Base-by-base conservation (phyloP, 2,797 vertebrate species). In the Chromobotia macracanthus region DNA sequence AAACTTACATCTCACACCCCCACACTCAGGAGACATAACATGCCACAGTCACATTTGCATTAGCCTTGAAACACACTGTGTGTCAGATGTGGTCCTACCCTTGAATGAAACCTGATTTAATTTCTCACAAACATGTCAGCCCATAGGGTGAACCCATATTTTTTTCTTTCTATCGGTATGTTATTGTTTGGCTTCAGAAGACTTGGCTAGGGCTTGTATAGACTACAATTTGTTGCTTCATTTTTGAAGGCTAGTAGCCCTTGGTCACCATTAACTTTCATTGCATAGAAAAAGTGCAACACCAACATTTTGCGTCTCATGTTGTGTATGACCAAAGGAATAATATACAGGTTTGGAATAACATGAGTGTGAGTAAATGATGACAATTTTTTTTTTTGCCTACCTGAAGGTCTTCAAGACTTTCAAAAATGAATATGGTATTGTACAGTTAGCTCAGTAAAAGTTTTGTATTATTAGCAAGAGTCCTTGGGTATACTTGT, bases 401-500 rank as follows among this genome's bases (percentile, higher is more conserved):
- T 80, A 73, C 56, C 50, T 81, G 68, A 67, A 70, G 19, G 67
- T 68, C 79, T 82, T 53, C 12, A 66, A 46, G 50, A 68, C 71
- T 41, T 44, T 44, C 28, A 15, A 64, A 64, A 50, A 74, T 61
- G 46, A 61, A 77, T 48, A 58, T 25, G 11, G 10, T 53, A 8
- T 31, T 61, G 58, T 77, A 56, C 64, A 56, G 64, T 68, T 53
- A 68, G 69, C 64, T 73, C 18, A 70, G 71, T 70, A 70, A 58
- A 72, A 75, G 50, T 41, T 82, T 75, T 64, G 60, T 80, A 82
- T 85, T 67, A 80, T 6, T 15, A 65, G 51, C 65, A 67, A 41
- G 31, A 70, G 51, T 38, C 79, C 65, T 77, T 19, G 5, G n/a
- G 23, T 68, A 74, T 68, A n/a, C 51, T 44, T 67, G 23, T 50